These are phyloP conservation scores for Ectemnius continuus DNA, from an alignment of 2,888 invertebrate genomes.

Conservation along the genomic window DNA sequence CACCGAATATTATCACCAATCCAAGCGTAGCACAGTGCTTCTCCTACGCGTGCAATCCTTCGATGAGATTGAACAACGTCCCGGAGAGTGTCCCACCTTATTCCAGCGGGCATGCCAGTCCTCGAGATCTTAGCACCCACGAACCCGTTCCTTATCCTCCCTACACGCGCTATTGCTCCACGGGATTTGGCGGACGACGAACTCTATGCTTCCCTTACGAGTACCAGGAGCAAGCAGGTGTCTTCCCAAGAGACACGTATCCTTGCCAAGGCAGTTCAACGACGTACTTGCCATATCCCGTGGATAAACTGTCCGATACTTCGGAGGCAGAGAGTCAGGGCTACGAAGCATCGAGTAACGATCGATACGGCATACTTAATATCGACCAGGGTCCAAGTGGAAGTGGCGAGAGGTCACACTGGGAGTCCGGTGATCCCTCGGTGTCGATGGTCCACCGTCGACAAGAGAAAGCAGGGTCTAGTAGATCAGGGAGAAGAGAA, in stretches of 20 bases:
- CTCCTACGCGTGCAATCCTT: slow-evolving; percentile 63
- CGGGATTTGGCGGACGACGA: slow-evolving; percentile 43
- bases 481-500: not conserved
- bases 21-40: slow-evolving; percentile 63
- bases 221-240: slow-evolving; percentile 39
- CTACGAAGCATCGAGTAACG: slow-evolving; percentile 29
- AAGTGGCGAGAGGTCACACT: slow-evolving; percentile 26
- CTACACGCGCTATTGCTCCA: slow-evolving; percentile 54
- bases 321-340: slow-evolving; percentile 49
- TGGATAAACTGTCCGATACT: slow-evolving; percentile 49
- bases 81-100: slow-evolving; percentile 33
- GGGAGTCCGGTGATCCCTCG: slow-evolving; percentile 39
- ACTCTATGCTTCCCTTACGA: slow-evolving; percentile 54
- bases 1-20: slow-evolving; percentile 49
- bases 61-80: slow-evolving; percentile 47
- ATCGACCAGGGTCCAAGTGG: slow-evolving; percentile 27
- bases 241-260: slow-evolving; percentile 36
- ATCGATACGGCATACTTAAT: slow-evolving; percentile 29
- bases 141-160: slow-evolving; percentile 47
- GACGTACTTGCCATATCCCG: slow-evolving; percentile 41
- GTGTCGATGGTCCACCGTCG: slow-evolving; percentile 46
- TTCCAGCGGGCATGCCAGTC: slow-evolving; percentile 44
- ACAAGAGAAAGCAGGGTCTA: slow-evolving; percentile 10
- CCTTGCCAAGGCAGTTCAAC: slow-evolving; percentile 47
- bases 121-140: slow-evolving; percentile 53